phyloP scores from a whole-genome alignment of 1,140 invertebrate genomes.

The Chelonus insularis region DNA sequence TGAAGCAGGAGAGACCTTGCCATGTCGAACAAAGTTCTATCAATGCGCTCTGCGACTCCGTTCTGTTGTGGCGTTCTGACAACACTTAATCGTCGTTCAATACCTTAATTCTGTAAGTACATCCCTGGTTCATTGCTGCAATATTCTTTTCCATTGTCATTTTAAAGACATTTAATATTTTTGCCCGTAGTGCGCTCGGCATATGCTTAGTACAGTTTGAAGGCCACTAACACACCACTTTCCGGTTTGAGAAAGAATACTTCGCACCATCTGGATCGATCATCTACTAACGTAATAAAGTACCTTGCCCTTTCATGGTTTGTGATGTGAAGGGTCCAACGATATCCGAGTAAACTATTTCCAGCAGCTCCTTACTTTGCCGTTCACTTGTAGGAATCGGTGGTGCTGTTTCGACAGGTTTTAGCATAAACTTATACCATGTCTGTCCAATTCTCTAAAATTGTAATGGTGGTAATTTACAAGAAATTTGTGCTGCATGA shows the following conservation, averaged over 20 bases:
- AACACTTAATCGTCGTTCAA: not conserved
- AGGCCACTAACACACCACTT: not conserved
- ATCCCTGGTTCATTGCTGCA: not conserved
- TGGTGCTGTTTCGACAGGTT: no score
- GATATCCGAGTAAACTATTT: not conserved
- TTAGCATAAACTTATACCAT: no score
- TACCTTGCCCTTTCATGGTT: not conserved
- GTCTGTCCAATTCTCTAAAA: no score
- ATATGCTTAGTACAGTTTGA: not conserved
- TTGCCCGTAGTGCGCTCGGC: not conserved
- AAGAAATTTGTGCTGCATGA: no score
- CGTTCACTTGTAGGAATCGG: not conserved
- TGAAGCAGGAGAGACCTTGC: not conserved
- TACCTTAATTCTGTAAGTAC: not conserved
- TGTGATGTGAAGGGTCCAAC: not conserved
- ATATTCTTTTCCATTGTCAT: not conserved
- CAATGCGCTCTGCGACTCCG: not conserved
- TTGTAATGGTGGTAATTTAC: no score
- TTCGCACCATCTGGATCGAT: not conserved
- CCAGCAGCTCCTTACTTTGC: not conserved
- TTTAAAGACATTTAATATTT: not conserved
- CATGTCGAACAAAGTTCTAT: not conserved
- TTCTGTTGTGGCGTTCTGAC: not conserved
- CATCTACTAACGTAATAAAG: not conserved
- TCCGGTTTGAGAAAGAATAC: not conserved